Base-by-base conservation (phyloP, 2,797 vertebrate species). In the Botia kubotai region DNA sequence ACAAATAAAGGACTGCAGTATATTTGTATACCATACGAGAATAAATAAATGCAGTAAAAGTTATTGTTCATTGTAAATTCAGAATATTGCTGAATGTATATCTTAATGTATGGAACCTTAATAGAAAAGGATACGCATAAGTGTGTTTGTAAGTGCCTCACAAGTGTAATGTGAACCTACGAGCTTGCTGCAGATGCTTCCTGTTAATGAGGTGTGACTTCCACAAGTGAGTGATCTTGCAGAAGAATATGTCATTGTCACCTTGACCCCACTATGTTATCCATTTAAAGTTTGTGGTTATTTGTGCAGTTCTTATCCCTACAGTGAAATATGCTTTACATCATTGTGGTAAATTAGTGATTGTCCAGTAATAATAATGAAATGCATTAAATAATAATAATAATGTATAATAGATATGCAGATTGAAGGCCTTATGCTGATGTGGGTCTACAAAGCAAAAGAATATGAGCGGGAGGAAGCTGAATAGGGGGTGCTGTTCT, bases 151-250 rank as follows among this genome's bases (percentile, higher is more conserved):
- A 69, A 43, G 17, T 29, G 19, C 23, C 36, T 65, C 12, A 29
- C 6, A 13, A 55, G 39, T 21, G 26, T n/a, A 50, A 6, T 13
- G 48, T 33, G 36, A 60, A 75, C 39, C 67, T 52, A 21, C 50
- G 16, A 58, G 21, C 6, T 48, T 39, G 8, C 14, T n/a, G 6
- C 88, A 89, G 87, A 88, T 89, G 88, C 84, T 89, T 89, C 87
- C 87, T 88, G 84, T 88, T 81, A 83, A 79, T 6, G 63, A 80
- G 75, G 90, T 83, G 85, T 33, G 88, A 77, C 89, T 79, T 87
- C 82, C 75, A 85, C 82, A 87, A 74, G 72, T 66, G 69, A 83
- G 57, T 77, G 83, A 82, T 12, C 77, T 14, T 21, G 33, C 73
- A 71, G 13, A 66, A 26, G 19, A 60, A 7, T 13, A 50, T 53